Base-by-base conservation (phyloP, 1,140 invertebrate species). In the Drosophila subobscura region DNA sequence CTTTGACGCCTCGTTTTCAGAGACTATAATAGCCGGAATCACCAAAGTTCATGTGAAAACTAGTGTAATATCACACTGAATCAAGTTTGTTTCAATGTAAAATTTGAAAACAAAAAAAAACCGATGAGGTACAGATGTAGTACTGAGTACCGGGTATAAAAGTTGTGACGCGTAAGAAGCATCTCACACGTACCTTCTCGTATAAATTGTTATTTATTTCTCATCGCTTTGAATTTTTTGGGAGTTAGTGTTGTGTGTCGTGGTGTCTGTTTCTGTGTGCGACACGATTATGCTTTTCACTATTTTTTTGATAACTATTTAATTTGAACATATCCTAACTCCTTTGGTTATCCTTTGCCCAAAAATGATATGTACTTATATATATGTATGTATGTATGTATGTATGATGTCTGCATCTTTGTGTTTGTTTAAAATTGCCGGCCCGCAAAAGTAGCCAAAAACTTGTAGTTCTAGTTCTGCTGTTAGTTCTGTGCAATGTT, bases 341-440 rank as follows among this genome's bases (percentile, higher is more conserved):
- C 53, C 45, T 55, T 42, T 46, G 53, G 53, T 75, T 75, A 49
- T 42, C 60, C 49, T 70, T 54, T 42, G 57, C 61, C 55, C 33
- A 37, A 81, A 86, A 86, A 78, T 86, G 83, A 86, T 86, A 86
- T 86, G 84, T 86, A 88, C 84, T 78, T 64, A 88, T 83, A 83
- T 81, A 72, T 51, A 37, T 74, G 59, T 73, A 6, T 27, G 5
- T 27, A 37, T 12, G 33, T 12, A 3, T 37, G 1, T 27, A 25
- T 57, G 8, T 33, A 25, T 25, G 37, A 20, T 74, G 59, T 73
- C 16, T 72, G 40, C 0, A 20, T 46, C 45, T 64, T 58, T 73
- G 41, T 73, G 40, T 79, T 14, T 66, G 27, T 66, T 79, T 64
- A 79, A 81, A 81, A 75, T 72, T 78, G 74, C 65, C 68, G 70